phyloP scores from a whole-genome alignment of 2,113 vertebrate species.

The Boulengeromyrus knoepffleri region DNA sequence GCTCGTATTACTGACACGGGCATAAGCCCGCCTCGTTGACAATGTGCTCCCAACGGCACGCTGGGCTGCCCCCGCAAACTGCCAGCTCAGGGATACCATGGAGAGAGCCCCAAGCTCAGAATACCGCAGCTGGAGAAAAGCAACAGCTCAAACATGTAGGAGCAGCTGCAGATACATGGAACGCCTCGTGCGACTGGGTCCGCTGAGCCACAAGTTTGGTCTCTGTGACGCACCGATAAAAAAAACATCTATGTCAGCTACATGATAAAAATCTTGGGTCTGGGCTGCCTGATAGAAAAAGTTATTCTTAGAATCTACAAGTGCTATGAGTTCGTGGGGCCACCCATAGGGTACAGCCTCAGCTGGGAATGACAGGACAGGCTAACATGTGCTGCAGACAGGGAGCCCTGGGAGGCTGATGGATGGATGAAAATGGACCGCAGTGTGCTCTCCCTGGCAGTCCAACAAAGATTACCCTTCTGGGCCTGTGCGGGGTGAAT shows the following conservation, averaged over 20 bases:
- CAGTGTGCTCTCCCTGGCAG: neutral
- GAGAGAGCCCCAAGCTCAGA: neutral
- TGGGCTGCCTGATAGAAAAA: neutral
- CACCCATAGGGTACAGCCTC: constrained; percentile 19
- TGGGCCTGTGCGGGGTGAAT: too few species aligned
- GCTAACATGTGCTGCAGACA: constrained; percentile 53
- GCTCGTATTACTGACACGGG: constrained; percentile 42
- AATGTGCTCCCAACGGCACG: neutral
- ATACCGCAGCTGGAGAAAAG: neutral
- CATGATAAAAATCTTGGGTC: neutral
- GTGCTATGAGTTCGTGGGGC: neutral
- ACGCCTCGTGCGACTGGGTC: neutral
- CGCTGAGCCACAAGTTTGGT: neutral
- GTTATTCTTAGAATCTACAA: neutral
- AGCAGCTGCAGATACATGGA: neutral
- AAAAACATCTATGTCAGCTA: neutral
- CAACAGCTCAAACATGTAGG: neutral
- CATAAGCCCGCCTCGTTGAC: neutral
- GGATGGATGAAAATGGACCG: constrained; percentile 4
- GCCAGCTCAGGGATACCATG: constrained; percentile 50
- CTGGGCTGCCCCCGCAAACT: constrained; percentile 33
- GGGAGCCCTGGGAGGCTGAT: constrained; percentile 29
- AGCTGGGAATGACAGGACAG: constrained; percentile 52
- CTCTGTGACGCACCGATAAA: neutral
- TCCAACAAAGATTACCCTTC: constrained; percentile 7